Evolutionary conservation across 1,140 invertebrate species (phyloP).

Genomic region (Eumeta japonica): DNA sequence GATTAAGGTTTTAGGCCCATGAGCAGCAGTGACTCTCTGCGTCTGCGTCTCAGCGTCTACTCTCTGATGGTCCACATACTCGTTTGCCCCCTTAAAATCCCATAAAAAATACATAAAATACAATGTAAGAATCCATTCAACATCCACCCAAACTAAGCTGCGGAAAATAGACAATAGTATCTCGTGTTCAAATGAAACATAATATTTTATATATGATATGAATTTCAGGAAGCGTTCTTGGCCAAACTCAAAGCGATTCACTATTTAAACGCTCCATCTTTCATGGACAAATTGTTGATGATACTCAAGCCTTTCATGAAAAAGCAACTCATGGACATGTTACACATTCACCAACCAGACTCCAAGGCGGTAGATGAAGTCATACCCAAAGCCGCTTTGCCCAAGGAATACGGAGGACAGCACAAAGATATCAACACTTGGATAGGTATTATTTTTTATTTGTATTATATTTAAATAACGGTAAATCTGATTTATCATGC

Average conservation of each 20-base stretch:
- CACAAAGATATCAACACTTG: no score
- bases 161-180: no score
- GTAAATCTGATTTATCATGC: background rate
- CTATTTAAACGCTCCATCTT: slow-evolving; percentile 62
- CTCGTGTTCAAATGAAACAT: no score
- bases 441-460: background rate
- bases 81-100: no score
- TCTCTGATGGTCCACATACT: no score
- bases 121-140: no score
- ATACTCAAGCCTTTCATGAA: slow-evolving; percentile 69
- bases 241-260: slow-evolving; percentile 62
- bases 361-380: slow-evolving; percentile 31
- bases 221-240: slow-evolving; percentile 59
- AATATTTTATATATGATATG: no score
- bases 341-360: slow-evolving; percentile 34
- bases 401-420: slow-evolving; percentile 54
- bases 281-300: slow-evolving; percentile 63
- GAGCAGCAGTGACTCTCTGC: no score
- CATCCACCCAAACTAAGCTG: no score
- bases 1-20: no score
- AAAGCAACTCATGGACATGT: slow-evolving; percentile 59
- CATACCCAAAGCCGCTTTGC: slow-evolving; percentile 44
- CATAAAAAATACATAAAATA: no score
- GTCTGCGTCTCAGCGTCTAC: no score
- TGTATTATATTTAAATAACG: background rate